Conservation (phyloP, 1,140 invertebrate genomes). For the Tetraneura akinire region DNA sequence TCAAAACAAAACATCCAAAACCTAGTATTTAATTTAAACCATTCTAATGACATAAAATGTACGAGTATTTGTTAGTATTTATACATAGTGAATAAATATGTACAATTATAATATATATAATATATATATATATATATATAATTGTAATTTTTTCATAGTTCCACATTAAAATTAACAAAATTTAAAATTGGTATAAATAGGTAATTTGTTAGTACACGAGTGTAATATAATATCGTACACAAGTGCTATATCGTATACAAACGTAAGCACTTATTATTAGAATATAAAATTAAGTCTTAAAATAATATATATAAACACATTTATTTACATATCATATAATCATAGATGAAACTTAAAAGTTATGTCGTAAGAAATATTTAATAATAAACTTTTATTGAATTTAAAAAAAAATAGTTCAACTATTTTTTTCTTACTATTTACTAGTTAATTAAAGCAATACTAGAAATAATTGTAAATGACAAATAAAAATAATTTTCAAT, state of each 20-base stretch:
- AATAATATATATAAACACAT: not conserved
- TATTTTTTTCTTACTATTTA: not conserved
- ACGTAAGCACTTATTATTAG: too few species aligned
- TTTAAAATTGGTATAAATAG: not conserved
- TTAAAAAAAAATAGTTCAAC: not conserved
- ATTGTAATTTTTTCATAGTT: not conserved
- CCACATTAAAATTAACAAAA: not conserved
- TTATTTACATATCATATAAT: not conserved
- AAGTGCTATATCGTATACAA: not conserved
- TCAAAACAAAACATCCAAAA: too few species aligned
- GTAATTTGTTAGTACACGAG: conserved; percentile 25
- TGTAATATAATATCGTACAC: not conserved
- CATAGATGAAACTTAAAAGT: too few species aligned
- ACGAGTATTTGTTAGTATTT: not conserved
- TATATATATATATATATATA: too few species aligned
- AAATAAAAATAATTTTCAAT: not conserved
- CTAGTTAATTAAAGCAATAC: not conserved
- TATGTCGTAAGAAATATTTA: not conserved
- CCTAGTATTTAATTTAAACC: too few species aligned
- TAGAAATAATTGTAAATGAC: not conserved
- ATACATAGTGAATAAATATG: too few species aligned
- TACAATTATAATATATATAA: too few species aligned
- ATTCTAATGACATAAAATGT: not conserved
- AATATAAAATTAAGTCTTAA: not conserved
- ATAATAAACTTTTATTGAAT: not conserved